Base-by-base conservation (phyloP, 2,888 invertebrate genomes). In the Andrena chrysosceles region DNA sequence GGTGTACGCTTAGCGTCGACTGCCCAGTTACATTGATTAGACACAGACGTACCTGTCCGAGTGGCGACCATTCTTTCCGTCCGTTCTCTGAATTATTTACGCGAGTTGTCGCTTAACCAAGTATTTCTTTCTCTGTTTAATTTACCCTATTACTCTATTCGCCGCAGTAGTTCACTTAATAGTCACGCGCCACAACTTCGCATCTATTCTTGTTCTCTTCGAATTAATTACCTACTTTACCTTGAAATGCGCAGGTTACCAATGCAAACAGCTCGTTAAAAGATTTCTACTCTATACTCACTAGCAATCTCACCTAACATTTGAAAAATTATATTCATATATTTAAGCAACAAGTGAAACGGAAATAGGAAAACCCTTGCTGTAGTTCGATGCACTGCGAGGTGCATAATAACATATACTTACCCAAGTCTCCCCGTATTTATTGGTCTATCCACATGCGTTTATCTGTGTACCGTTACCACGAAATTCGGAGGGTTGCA, bases 81-180 rank as follows among this genome's bases (percentile, higher is more conserved):
- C 73, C 66, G 56, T 16, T 48, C 56, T 52, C 75, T 87, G 77
- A 87, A 87, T 85, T 87, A 87, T 87, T 87, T 81, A 87, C 31
- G 68, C 26, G 56, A 79, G 83, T 84, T 67, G 75, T 62, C 67
- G 72, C 64, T 74, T 76, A 79, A 81, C 52, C 76, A 77, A 73
- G 64, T 42, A 29, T 48, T 60, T 54, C 33, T 67, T 2, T 13
- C 49, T 33, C 31, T 7, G 16, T 35, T 13, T 13, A 20, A 26
- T 56, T 1, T 26, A n/a, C 1, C 42, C 1, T n/a, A n/a, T n/a
- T n/a, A 5, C 1, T 8, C 49, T 69, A 8, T 8, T 26, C 23
- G 8, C 8, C 16, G 6, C 16, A 13, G 20, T 29, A 35, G 2
- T 68, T 60, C 16, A 5, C 42, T 23, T 20, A 42, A 42, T 42